Evolutionary conservation across 37 sponge, comb jelly and placozoan species (phyloP).

Genomic region (Chondrilla cf. caribensis): DNA sequence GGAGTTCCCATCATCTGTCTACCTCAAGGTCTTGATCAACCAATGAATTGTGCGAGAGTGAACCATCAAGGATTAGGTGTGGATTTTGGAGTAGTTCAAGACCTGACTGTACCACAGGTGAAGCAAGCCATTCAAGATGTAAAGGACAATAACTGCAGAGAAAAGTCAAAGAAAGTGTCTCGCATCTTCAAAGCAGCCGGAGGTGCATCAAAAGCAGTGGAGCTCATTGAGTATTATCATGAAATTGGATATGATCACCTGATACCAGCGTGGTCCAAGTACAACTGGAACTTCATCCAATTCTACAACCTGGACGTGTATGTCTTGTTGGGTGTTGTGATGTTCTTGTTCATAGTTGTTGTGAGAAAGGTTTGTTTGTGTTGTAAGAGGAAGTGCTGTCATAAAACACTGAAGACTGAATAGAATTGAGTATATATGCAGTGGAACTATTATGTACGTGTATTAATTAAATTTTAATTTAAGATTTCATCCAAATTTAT

Average conservation of each 20-base stretch:
- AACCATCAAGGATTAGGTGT: conserved; percentile 25
- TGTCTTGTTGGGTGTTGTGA: too few species aligned
- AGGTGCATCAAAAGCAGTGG: neutral
- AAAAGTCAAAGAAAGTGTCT: neutral
- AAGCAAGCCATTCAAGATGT: neutral
- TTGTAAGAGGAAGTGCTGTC: too few species aligned
- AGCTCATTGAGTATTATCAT: conserved; percentile 25
- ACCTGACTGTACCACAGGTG: neutral
- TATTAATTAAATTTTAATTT: too few species aligned
- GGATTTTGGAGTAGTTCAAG: neutral
- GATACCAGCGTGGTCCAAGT: conserved; percentile 2
- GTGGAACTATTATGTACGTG: too few species aligned
- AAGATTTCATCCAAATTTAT: too few species aligned
- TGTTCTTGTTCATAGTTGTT: too few species aligned
- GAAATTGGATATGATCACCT: conserved; percentile 1
- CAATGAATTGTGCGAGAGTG: neutral
- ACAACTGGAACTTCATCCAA: conserved; percentile 14
- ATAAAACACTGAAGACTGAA: too few species aligned
- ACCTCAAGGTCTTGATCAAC: conserved; percentile 19
- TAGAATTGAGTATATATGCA: too few species aligned
- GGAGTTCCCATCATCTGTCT: conserved; percentile 27
- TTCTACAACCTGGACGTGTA: conserved; percentile 28
- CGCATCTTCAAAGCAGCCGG: neutral
- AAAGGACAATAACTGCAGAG: neutral
- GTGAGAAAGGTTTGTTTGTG: too few species aligned